Evolutionary conservation across 2,113 vertebrate genomes (phyloP).

Genomic region (Prolemur simus): DNA sequence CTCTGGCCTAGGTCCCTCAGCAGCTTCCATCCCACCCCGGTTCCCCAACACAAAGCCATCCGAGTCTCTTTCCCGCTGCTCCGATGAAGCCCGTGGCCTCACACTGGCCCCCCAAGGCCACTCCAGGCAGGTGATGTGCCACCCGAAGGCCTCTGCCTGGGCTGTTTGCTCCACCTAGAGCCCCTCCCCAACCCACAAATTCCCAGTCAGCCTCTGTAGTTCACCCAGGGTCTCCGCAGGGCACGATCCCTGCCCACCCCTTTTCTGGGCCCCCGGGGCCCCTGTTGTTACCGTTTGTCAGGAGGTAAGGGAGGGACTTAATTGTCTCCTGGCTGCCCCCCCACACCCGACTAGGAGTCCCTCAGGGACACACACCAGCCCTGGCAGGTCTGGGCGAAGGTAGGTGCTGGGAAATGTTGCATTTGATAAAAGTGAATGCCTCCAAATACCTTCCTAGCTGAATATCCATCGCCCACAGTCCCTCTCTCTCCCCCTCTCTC

Average conservation of each 20-base stretch:
- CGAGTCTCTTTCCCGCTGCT: not conserved
- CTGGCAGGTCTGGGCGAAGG: not conserved
- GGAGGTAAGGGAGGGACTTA: accelerated
- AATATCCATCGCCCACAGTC: no score
- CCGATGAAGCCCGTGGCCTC: accelerated
- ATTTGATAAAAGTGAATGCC: not conserved
- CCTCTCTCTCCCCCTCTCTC: not conserved
- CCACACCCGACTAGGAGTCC: accelerated
- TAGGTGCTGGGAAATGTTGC: not conserved
- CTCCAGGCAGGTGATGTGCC: accelerated
- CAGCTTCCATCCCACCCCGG: no score
- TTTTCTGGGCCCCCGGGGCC: no score
- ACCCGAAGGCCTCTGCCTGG: not conserved
- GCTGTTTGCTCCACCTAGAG: not conserved
- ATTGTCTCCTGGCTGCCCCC: not conserved
- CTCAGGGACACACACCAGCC: not conserved
- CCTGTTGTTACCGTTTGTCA: not conserved
- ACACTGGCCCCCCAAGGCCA: no score
- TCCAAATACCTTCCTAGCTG: not conserved
- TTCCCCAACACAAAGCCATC: not conserved
- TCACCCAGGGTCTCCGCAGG: not conserved
- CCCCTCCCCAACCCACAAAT: accelerated
- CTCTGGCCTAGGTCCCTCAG: not conserved
- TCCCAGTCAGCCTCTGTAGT: not conserved
- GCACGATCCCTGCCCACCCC: not conserved